Evolutionary conservation across 2,888 invertebrate species (phyloP).

Genomic region (Acleris cristana): DNA sequence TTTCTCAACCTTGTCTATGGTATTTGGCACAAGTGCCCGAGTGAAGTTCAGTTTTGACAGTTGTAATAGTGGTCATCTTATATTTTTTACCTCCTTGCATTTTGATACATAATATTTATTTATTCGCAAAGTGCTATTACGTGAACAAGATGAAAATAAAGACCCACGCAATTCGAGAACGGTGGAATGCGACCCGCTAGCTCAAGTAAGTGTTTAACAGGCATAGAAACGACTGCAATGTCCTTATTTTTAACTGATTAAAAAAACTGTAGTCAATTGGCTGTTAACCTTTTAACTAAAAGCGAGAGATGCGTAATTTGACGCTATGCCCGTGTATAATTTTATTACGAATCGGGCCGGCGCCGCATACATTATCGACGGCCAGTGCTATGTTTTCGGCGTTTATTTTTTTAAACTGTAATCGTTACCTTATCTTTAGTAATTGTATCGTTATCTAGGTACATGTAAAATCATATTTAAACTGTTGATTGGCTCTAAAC

Average conservation of each 20-base stretch:
- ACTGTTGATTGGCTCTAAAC: conserved; percentile 79
- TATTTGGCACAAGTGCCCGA: conserved; percentile 73
- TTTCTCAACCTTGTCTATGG: conserved; percentile 73
- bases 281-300: conserved; percentile 85
- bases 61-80: conserved; percentile 80
- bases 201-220: conserved; percentile 70
- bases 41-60: conserved; percentile 83
- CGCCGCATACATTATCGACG: conserved; percentile 67
- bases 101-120: conserved; percentile 83
- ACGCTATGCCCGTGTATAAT: conserved; percentile 81
- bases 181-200: conserved; percentile 81
- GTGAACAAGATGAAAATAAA: conserved; percentile 83
- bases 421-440: conserved; percentile 70
- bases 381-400: conserved; percentile 35
- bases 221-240: conserved; percentile 58
- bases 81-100: conserved; percentile 82
- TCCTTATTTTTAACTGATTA: conserved; percentile 83
- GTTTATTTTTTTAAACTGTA: conserved; percentile 56
- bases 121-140: conserved; percentile 82
- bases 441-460: conserved; percentile 77
- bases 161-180: conserved; percentile 79
- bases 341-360: conserved; percentile 78
- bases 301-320: conserved; percentile 83
- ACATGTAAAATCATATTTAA: conserved; percentile 73
- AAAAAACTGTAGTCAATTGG: conserved; percentile 83